Evolutionary conservation across 2,888 invertebrate species (phyloP).

Genomic region (Patella caerulea): DNA sequence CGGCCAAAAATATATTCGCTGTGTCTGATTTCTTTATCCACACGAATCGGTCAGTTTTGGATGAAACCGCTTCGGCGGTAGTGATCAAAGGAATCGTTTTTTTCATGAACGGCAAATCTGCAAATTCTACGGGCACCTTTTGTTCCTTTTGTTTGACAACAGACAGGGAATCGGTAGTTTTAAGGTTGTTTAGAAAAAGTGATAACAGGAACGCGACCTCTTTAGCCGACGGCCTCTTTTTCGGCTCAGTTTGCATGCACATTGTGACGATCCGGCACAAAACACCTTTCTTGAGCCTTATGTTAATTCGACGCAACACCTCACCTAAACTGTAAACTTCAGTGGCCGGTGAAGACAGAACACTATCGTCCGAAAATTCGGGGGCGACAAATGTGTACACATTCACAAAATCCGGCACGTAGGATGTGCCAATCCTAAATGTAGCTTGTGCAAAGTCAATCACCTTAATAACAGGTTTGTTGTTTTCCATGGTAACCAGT

Average conservation of each 20-base stretch:
- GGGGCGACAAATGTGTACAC: not conserved
- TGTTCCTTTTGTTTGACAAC: not conserved
- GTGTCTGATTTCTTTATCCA: not conserved
- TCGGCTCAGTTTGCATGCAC: not conserved
- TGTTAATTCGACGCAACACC: not conserved
- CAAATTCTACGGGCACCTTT: not conserved
- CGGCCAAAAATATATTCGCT: not conserved
- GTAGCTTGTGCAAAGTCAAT: not conserved
- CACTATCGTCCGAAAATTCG: not conserved
- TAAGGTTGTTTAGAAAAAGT: not conserved
- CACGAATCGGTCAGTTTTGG: not conserved
- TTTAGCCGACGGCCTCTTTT: not conserved
- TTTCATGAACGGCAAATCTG: not conserved
- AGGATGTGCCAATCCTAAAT: not conserved
- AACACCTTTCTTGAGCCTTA: not conserved
- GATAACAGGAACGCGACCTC: not conserved
- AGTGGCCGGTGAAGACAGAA: not conserved
- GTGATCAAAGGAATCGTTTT: not conserved
- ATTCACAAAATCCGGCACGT: not conserved
- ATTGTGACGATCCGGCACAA: not conserved
- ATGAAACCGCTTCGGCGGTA: not conserved
- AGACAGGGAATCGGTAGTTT: not conserved
- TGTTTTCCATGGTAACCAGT: not conserved
- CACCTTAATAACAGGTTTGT: not conserved
- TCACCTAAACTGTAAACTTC: not conserved